These are phyloP conservation scores for Diadophis punctatus DNA, from an alignment of 2,113 vertebrate genomes.

Conservation along the genomic window DNA sequence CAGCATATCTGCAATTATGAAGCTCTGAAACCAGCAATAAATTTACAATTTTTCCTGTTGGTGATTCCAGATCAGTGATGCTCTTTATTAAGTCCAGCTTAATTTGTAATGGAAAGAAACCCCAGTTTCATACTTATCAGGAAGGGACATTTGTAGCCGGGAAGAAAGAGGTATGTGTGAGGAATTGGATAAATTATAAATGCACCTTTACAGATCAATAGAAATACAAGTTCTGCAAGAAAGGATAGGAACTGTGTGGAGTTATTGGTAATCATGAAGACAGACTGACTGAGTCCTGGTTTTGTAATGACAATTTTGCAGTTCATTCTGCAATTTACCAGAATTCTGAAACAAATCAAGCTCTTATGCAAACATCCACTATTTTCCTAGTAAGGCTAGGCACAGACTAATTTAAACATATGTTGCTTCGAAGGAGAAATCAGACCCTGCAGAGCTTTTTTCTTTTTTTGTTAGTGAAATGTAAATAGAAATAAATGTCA, in stretches of 20 bases:
- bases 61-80: neutral
- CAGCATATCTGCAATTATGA: neutral
- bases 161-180: neutral
- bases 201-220: neutral
- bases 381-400: conserved; percentile 45
- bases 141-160: conserved; percentile 6
- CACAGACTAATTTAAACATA: conserved; percentile 55
- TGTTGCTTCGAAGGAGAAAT: conserved; percentile 29
- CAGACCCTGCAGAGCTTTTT: conserved; percentile 24
- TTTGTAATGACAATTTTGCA: neutral
- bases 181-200: neutral
- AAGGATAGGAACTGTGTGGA: neutral
- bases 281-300: neutral
- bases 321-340: neutral
- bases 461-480: conserved; percentile 6
- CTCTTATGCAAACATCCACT: conserved; percentile 25
- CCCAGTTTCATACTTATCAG: neutral
- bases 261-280: neutral
- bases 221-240: neutral
- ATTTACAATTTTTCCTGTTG: neutral
- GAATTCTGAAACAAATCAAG: neutral
- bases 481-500: conserved; percentile 28
- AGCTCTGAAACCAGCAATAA: neutral
- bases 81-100: neutral
- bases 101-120: conserved; percentile 10